Evolutionary conservation across 2,888 invertebrate species (phyloP), one percentile per base, ranked within the genome.

Genomic region (Lathronympha strigana): DNA sequence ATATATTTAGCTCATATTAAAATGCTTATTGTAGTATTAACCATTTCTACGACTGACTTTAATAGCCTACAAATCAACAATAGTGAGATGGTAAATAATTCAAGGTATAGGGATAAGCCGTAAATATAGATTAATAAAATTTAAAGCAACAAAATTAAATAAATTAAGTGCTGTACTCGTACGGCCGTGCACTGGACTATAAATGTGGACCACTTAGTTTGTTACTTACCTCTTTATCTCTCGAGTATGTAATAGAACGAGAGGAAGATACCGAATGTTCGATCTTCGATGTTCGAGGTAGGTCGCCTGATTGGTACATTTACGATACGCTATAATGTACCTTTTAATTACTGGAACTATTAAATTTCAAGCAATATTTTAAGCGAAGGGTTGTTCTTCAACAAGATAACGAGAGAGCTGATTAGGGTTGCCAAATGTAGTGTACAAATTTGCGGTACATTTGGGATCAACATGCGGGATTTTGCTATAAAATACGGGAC

Each of bases 1-100:
- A 17, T 2, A 2, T 21, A 43, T 1, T 40, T 49, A 28, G 21
- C 9, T 19, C 21, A 9, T 33, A n/a, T 31, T 53, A 53, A 36
- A 53, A 36, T 53, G 36, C 21, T 36, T 19, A 51, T 36, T 31
- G 17, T 4, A 23, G 21, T 33, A 21, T 13, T n/a, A 13, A 40
- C 2, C 1, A 55, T 45, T 31, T 31, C 31, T 25, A 13, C 21
- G 9, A 21, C 5, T n/a, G 21, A 15, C 43, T 45, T 63, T 68
- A 60, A 63, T 60, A 40, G 63, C 38, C 55, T n/a, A 63, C 60
- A 66, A 66, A 68, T 66, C 60, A 66, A 62, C 45, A 49, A n/a
- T 43, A 40, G 54, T 55, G 43, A 55, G 45, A 63, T 63, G 45
- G 45, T 63, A 68, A 68, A 68, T 55, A 33, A 63, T 63, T 63